Evolutionary conservation across 2,113 vertebrate genomes (phyloP).

Genomic region (Calyptomena viridis): DNA sequence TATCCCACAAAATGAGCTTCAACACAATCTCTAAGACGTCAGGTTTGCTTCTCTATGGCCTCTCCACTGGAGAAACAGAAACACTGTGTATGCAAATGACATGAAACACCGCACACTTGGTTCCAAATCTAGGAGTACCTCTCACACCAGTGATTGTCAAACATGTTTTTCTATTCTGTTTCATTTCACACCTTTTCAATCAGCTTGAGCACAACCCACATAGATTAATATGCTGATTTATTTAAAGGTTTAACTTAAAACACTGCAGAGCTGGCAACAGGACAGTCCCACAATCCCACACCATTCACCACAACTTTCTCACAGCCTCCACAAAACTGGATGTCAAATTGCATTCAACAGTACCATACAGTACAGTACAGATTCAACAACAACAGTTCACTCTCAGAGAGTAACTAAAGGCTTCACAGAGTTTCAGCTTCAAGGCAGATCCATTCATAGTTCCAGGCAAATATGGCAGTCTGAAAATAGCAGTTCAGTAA

Average conservation of each 20-base stretch:
- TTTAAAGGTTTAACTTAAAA: constrained; percentile 35
- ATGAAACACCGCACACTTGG: not conserved
- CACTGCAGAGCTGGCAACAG: constrained; percentile 18
- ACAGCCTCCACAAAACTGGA: not conserved
- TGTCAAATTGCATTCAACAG: not conserved
- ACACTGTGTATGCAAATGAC: not conserved
- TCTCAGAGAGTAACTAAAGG: not conserved
- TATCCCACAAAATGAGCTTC: not conserved
- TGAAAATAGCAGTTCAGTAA: not conserved
- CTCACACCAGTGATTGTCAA: not conserved
- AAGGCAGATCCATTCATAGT: not conserved
- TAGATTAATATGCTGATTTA: constrained; percentile 29
- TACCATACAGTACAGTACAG: not conserved
- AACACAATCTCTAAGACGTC: not conserved
- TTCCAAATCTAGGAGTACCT: not conserved
- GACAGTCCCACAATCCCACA: not conserved
- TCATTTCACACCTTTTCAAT: constrained; percentile 8
- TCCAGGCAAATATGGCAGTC: not conserved
- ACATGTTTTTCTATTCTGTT: constrained; percentile 3
- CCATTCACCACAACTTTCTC: constrained; percentile 6
- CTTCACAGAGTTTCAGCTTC: not conserved
- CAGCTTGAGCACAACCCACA: not conserved
- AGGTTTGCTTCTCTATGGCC: not conserved
- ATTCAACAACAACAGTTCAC: not conserved
- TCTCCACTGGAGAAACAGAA: not conserved